Conservation (phyloP, 2,888 invertebrate species). For the Chesias legatella region DNA sequence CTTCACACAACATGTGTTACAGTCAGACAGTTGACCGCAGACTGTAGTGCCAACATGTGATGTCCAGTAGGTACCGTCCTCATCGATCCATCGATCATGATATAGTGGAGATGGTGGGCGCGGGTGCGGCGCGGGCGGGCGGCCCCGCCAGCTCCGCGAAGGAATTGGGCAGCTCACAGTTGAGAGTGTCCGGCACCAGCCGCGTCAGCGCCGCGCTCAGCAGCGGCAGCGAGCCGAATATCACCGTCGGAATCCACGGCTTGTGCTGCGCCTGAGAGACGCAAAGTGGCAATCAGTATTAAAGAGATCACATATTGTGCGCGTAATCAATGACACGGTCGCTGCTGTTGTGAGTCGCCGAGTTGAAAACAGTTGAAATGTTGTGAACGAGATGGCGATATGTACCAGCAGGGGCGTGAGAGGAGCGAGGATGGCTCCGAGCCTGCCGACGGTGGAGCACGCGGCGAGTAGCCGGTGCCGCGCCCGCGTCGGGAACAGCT, state of each 20-base stretch:
- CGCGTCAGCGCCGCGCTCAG: slow-evolving; percentile 76
- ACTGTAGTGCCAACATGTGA: too few species aligned
- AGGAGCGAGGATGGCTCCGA: slow-evolving; percentile 86
- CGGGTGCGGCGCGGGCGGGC: slow-evolving; percentile 17
- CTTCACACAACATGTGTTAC: too few species aligned
- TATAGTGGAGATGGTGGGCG: slow-evolving; percentile 8
- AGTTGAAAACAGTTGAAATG: too few species aligned
- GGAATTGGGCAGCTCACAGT: slow-evolving; percentile 80
- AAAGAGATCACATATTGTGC: too few species aligned
- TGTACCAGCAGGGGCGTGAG: slow-evolving; percentile 82
- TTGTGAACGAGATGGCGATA: too few species aligned
- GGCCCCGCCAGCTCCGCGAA: slow-evolving; percentile 70
- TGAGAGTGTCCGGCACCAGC: slow-evolving; percentile 82
- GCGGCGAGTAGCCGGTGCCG: slow-evolving; percentile 84
- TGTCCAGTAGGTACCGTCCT: too few species aligned
- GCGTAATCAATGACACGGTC: too few species aligned
- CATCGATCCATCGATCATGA: not conserved
- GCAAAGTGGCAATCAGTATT: too few species aligned
- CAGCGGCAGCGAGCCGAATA: slow-evolving; percentile 76
- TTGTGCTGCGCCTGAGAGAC: slow-evolving; percentile 49
- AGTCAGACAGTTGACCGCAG: too few species aligned
- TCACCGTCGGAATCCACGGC: slow-evolving; percentile 72
- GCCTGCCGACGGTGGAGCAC: slow-evolving; percentile 85
- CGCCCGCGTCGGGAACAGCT: slow-evolving; percentile 86
- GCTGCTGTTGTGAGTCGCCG: too few species aligned